Percentiles rank a stretch among this genome's conserved stretches.
phyloP scores from a whole-genome alignment of 2,888 invertebrate species.

The Stegana nigrithorax region DNA sequence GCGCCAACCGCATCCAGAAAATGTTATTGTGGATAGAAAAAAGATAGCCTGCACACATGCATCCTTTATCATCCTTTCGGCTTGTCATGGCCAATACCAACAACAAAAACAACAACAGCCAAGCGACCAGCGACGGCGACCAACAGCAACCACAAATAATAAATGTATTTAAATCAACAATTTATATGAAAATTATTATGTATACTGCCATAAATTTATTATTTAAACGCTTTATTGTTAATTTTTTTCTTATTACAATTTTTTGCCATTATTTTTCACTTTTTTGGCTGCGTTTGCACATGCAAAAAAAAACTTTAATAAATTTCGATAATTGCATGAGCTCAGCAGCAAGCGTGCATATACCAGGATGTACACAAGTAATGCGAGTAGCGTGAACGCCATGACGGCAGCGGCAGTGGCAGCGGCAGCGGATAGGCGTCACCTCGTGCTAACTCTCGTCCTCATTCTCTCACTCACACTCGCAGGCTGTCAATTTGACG shows the following conservation, averaged over 20 bases:
- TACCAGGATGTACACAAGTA: too few species aligned
- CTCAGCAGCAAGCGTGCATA: too few species aligned
- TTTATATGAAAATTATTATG: constrained; percentile 18
- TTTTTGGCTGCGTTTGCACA: too few species aligned
- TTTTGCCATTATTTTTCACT: constrained; percentile 34
- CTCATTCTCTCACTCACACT: too few species aligned
- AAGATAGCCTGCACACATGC: not conserved
- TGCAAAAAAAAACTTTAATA: not conserved
- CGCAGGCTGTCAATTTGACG: too few species aligned
- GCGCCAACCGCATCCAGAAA: not conserved
- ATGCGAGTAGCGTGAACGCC: too few species aligned
- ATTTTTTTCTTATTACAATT: constrained; percentile 21
- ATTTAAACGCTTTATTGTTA: constrained; percentile 37
- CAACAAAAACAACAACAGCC: not conserved
- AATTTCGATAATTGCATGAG: not conserved
- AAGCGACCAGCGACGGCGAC: not conserved
- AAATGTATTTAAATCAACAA: constrained; percentile 20
- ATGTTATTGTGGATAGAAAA: not conserved
- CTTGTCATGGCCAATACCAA: not conserved
- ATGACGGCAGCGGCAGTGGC: too few species aligned
- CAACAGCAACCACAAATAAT: constrained; percentile 8
- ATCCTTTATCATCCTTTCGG: not conserved
- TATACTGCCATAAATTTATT: constrained; percentile 37
- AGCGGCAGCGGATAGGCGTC: too few species aligned
- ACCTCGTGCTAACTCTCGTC: too few species aligned